Base-by-base conservation (phyloP, 2,113 vertebrate genomes). In the Mormoops blainvillei region DNA sequence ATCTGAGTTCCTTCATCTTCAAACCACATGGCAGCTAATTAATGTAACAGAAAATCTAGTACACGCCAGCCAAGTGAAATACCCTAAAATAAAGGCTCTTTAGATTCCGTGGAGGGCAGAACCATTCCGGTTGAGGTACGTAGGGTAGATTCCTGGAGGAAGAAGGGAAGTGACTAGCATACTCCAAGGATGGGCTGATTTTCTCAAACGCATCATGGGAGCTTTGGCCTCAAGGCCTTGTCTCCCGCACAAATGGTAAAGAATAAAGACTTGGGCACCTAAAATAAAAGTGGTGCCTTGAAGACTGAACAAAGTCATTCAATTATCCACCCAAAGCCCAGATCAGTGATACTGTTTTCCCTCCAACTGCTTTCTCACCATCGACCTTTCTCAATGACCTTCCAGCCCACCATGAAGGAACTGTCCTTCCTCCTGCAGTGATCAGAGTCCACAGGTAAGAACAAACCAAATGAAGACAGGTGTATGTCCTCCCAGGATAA, bases 21-120 rank as follows among this genome's bases (percentile, higher is more conserved):
- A 24, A 71, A 87, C 77, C 86, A 81, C 52, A 61, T 24, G 28
- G 43, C 36, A 88, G 82, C 85, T 97, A 95, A 95, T 87, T 90
- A 91, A 88, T 58, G 52, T 67, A 93, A 76, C 56, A 68, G 58
- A 67, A 94, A 78, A 92, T 70, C 22, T 76, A 33, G 78, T 52
- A 31, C 63, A 88, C 50, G 50, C 65, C 33, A 74, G 36, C 89
- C 71, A 91, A 93, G n/a, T 76, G 71, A 91, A 58, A 85, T 15
- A n/a, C 7, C 58, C 43, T n/a, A n/a, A 68, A 71, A 76, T 63
- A 93, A 74, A 90, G n/a, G 36, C 8, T 94, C 28, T 54, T 85
- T 61, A 71, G 54, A 19, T 63, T 81, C 24, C 31, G 24, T 45
- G 41, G 22, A 65, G 12, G 18, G 41, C 81, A 93, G 67, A 86